These are phyloP conservation scores for Eidolon helvum DNA, from an alignment of 2,113 vertebrate species.

Conservation along the genomic window DNA sequence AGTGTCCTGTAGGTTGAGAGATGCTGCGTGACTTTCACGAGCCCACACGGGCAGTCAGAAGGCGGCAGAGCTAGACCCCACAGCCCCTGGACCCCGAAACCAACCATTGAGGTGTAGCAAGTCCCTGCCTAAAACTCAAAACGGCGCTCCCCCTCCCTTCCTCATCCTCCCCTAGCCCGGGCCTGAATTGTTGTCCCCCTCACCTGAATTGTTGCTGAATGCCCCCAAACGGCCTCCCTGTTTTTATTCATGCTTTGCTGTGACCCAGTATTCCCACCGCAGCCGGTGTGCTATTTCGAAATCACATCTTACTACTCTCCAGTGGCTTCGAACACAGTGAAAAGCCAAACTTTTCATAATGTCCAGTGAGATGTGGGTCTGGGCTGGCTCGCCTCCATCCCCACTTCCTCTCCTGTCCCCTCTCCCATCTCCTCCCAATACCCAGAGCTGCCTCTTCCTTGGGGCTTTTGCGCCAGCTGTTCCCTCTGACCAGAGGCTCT, in stretches of 20 bases:
- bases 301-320: no score
- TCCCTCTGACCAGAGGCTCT: neutral
- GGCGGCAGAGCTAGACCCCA: neutral
- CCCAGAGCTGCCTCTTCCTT: neutral
- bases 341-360: neutral
- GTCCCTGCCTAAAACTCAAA: neutral
- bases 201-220: neutral
- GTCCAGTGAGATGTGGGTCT: rapidly evolving
- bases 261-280: neutral
- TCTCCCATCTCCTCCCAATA: rapidly evolving
- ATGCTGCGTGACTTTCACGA: neutral
- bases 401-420: no score
- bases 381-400: neutral
- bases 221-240: neutral
- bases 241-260: no score
- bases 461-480: neutral
- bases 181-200: no score
- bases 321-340: neutral
- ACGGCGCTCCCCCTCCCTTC: neutral
- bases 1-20: neutral
- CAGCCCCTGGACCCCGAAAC: no score
- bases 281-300: neutral
- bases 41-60: neutral
- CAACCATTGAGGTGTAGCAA: rapidly evolving
- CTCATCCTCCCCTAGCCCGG: no score